Percentiles rank a stretch among this genome's conserved stretches.
Conservation (phyloP, 2,888 invertebrate genomes). For the Lasius fuliginosus region DNA sequence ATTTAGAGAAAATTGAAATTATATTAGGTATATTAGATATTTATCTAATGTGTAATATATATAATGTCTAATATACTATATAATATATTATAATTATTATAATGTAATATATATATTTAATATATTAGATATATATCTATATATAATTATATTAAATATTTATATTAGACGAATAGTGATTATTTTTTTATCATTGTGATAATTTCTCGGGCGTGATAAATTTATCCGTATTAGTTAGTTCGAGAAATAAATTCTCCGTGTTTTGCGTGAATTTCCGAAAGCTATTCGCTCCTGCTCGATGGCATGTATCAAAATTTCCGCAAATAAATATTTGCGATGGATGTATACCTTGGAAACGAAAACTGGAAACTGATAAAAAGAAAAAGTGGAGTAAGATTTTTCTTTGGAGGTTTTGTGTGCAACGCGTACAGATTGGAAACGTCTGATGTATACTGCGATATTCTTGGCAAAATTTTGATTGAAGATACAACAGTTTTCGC, state of each 20-base stretch:
- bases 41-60: neutral
- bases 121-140: too few relatives aligned
- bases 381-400: neutral
- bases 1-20: neutral
- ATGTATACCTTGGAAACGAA: neutral
- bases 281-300: slow-evolving; percentile 22
- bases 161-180: neutral
- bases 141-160: too few relatives aligned
- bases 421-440: slow-evolving; percentile 7
- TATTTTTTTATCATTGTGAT: neutral
- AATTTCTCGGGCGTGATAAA: neutral
- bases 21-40: neutral
- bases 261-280: slow-evolving; percentile 9
- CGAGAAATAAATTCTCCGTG: neutral
- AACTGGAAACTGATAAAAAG: neutral
- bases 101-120: too few relatives aligned
- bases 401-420: neutral
- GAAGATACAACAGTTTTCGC: slow-evolving; percentile 6
- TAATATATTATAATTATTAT: too few relatives aligned
- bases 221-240: neutral
- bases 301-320: slow-evolving; percentile 24
- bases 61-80: too few relatives aligned
- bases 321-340: slow-evolving; percentile 30
- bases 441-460: slow-evolving; percentile 11
- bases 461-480: neutral